Evolutionary conservation across 2,113 vertebrate species (phyloP), one percentile per base, ranked within the genome.

Genomic region (Pteruthius melanotis): DNA sequence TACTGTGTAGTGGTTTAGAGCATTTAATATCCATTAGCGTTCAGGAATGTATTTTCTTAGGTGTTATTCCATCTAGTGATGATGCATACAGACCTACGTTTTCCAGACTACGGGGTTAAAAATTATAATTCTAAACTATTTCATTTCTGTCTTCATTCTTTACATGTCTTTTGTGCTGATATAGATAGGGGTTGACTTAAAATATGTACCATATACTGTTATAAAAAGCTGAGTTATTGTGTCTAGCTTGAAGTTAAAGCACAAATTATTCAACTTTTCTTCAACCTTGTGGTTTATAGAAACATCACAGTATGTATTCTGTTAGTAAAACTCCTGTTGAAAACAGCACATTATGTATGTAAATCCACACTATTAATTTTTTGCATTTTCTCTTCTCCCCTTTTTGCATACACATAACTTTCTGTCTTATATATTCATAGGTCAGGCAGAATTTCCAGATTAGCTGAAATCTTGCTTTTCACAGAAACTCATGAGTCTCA

Each of bases 21-120:
- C 76, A 87, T 94, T 98, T 98, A 97, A 89, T 96, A 97, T 95
- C 88, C 75, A 94, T 97, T 97, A 97, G 72, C 72, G 50, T 83
- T 76, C 77, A 84, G 68, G 66, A 89, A 83, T 31, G 45, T 84
- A 83, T 97, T 95, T 85, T 91, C 80, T 94, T 89, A 89, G 69
- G 65, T 97, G 69, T 90, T 92, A 40, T 16, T 72, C 92, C 66
- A 87, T 64, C 76, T 79, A 93, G 69, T 80, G 75, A 83, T 64
- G 35, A 50, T 86, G 47, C 44, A 70, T 12, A 50, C 16, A 79
- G 86, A 56, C 37, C 78, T 89, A 45, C 1, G 15, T 72, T 95
- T 96, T 66, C 92, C 61, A 86, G 78, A 75, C 56, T 78, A 39
- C 22, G 64, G 59, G 76, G 69, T 71, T 95, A 92, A 92, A 87